Evolutionary conservation across 2,797 vertebrate species (phyloP).

Genomic region (Gallinago solitaria): DNA sequence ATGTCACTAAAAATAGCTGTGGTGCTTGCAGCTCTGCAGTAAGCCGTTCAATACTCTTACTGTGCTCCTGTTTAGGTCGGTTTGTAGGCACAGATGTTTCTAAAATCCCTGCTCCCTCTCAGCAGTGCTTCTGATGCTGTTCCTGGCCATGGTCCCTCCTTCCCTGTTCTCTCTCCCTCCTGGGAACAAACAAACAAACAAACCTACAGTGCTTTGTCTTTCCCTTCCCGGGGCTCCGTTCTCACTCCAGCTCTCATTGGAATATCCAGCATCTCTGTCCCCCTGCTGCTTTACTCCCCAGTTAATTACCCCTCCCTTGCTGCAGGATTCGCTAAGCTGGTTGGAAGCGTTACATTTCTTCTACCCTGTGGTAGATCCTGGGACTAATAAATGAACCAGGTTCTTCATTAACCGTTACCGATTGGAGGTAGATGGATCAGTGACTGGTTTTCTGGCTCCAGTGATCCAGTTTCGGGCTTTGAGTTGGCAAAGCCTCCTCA

Average conservation of each 20-base stretch:
- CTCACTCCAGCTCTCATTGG: rapidly evolving
- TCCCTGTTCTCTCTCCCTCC: neutral
- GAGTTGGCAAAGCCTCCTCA: neutral
- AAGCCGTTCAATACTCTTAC: neutral
- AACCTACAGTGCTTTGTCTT: neutral
- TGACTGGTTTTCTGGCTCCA: neutral
- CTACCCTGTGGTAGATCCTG: neutral
- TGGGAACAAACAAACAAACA: neutral
- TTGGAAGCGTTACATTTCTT: neutral
- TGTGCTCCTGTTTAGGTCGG: neutral
- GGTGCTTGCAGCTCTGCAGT: neutral
- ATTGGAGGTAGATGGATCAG: neutral
- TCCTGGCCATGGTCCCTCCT: neutral
- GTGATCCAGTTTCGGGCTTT: too few relatives aligned
- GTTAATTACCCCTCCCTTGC: neutral
- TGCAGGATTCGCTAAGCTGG: too few relatives aligned
- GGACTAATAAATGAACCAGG: neutral
- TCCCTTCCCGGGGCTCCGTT: neutral
- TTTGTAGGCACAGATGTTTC: neutral
- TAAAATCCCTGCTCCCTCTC: neutral
- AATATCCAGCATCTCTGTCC: rapidly evolving
- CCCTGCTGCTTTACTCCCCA: neutral
- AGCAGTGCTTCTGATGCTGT: neutral
- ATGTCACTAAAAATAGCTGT: neutral
- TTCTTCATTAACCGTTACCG: neutral